phyloP scores from a whole-genome alignment of 1,140 invertebrate species.

The Saccostrea echinata region DNA sequence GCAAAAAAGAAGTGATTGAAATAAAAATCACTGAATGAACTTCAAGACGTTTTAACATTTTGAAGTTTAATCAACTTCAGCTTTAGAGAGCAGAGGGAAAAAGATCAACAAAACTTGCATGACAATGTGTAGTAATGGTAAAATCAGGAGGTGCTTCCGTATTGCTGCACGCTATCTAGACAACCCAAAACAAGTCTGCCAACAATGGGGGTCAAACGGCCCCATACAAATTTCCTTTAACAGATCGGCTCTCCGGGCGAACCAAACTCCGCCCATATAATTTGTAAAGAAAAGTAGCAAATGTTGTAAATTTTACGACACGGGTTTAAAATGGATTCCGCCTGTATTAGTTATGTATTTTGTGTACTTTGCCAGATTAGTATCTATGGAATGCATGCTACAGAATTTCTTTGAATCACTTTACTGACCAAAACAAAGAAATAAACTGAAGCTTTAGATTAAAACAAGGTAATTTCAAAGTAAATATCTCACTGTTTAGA shows the following conservation, averaged over 20 bases:
- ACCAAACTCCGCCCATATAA: constrained; percentile 18
- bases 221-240: neutral
- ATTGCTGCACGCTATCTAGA: constrained; percentile 7
- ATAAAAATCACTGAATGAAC: too few relatives aligned
- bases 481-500: too few relatives aligned
- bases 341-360: neutral
- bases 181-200: constrained; percentile 3
- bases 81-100: neutral
- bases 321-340: neutral
- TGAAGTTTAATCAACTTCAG: neutral
- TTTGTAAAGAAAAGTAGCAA: constrained; percentile 20
- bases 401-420: neutral
- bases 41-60: neutral
- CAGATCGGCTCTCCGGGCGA: constrained; percentile 5
- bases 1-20: too few relatives aligned
- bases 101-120: constrained; percentile 39
- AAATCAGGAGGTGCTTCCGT: constrained; percentile 27
- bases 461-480: too few relatives aligned
- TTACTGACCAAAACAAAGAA: neutral
- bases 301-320: neutral
- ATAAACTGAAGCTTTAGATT: too few relatives aligned
- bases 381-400: neutral
- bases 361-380: too few relatives aligned
- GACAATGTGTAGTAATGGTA: constrained; percentile 19
- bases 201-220: constrained; percentile 7